Base-by-base conservation (phyloP, 2,797 vertebrate genomes). In the Periparus ater region DNA sequence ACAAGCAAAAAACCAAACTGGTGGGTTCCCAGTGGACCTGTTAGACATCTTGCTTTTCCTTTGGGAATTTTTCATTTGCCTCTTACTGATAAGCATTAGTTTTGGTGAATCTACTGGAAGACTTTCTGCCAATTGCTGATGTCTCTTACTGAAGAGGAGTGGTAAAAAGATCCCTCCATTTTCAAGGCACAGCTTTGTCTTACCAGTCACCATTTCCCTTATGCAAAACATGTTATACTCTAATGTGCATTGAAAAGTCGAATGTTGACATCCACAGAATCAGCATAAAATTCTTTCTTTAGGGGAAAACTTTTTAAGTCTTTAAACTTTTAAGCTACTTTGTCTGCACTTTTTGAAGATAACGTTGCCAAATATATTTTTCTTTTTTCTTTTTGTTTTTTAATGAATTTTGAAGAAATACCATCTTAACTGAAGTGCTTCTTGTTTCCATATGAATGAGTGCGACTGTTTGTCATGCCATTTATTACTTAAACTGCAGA, bases 321-420 rank as follows among this genome's bases (percentile, higher is more conserved):
- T 42, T 42, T 42, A 17, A 42, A 42, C 42, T 42, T 91, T 87
- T 77, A 88, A 95, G n/a, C 63, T 93, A 48, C 15, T 88, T 62
- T 60, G 27, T 55, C 77, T 79, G 88, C 91, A 94, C 91, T 94
- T 95, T 94, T 91, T 77, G 61, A 90, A 85, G 80, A 45, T 76
- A 76, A 88, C 45, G 29, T 96, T 96, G 95, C 96, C 94, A 97
- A 96, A 89, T 81, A 21, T 9, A 32, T 60, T 58, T 85, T 82
- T 68, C 4, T 20, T 62, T 91, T 74, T 50, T 48, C 42, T 34
- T n/a, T 61, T 81, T 36, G 13, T 1, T 51, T 32, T 25, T 51
- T 44, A 82, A 53, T 70, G 22, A 55, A 70, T 80, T 86, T 87
- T 92, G 54, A 85, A 94, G 88, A 85, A 72, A 83, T 70, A 36